Conservation (phyloP, 2,113 vertebrate genomes). For the Zapornia atra region DNA sequence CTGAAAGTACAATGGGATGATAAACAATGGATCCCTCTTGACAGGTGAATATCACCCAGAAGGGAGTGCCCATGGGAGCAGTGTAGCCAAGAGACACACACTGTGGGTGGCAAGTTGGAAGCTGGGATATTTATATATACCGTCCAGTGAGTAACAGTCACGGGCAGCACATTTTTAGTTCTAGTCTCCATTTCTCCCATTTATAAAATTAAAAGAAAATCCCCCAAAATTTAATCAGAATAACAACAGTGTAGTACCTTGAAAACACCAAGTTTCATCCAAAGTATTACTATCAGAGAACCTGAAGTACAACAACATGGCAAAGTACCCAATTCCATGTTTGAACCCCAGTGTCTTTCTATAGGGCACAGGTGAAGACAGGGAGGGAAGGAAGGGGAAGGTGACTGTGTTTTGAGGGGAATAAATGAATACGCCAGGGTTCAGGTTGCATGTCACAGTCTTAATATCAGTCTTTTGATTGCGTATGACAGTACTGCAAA, state of each 20-base stretch:
- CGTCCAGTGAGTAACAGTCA: background rate
- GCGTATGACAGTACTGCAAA: background rate
- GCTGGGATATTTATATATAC: accelerated
- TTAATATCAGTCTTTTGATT: background rate
- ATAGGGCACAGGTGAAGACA: background rate
- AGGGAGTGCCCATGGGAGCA: background rate
- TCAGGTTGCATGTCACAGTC: background rate
- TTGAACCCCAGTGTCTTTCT: background rate
- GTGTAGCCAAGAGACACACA: background rate
- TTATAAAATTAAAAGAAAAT: background rate
- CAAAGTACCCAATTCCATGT: background rate
- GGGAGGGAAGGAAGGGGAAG: background rate
- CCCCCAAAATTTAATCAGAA: accelerated
- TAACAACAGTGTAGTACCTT: background rate
- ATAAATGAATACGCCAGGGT: background rate
- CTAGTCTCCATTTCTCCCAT: background rate
- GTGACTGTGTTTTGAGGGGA: background rate
- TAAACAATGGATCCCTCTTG: background rate
- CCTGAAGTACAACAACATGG: background rate
- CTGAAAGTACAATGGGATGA: background rate
- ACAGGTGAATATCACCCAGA: background rate
- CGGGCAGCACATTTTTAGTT: background rate
- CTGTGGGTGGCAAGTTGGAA: background rate
- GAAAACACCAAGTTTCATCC: background rate
- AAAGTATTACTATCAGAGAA: background rate